Evolutionary conservation across 2,888 invertebrate genomes (phyloP), one percentile per base, ranked within the genome.

Genomic region (Lagria hirta): DNA sequence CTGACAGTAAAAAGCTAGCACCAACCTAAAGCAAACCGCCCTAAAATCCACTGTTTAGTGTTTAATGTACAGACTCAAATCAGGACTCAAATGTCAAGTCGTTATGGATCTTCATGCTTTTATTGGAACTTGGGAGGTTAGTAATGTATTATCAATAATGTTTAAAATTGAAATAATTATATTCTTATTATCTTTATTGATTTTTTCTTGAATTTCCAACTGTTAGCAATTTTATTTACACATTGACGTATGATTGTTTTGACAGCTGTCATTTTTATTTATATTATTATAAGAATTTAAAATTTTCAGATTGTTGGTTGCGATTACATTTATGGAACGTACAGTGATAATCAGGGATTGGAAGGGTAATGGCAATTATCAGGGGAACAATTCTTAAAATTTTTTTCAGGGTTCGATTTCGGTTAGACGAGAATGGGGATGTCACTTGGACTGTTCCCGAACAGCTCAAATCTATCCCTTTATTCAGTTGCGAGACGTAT

Each of bases 401-500:
- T 17, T 10, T 3, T 38, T 63, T 37, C 49, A 72, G 72, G 12
- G 65, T 72, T 27, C 54, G 74, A 58, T 77, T 80, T 62, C 65
- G 69, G 17, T 62, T 83, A 55, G 80, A 81, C 60, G 79, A 80
- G 53, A 77, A 72, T 54, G 81, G 81, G 18, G 82, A 82, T 68
- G 81, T 82, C 4, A 76, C 75, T 4, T 82, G 82, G 82, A 78
- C 75, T 54, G 72, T 80, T 47, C 70, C 43, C 12, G 78, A 79
- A 29, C 75, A 75, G 51, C 69, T 75, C 2, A 75, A 77, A 55
- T 51, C 56, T 11, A 58, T 80, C 58, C 80, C 82, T 16, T 71
- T 83, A 56, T 83, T 83, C 64, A 77, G 75, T 60, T 83, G 82
- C 70, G 82, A 83, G 66, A 82, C 82, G n/a, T 83, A 80, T 63